Conservation (phyloP, 1,140 invertebrate genomes). For the Pseudachorutes palmiensis region DNA sequence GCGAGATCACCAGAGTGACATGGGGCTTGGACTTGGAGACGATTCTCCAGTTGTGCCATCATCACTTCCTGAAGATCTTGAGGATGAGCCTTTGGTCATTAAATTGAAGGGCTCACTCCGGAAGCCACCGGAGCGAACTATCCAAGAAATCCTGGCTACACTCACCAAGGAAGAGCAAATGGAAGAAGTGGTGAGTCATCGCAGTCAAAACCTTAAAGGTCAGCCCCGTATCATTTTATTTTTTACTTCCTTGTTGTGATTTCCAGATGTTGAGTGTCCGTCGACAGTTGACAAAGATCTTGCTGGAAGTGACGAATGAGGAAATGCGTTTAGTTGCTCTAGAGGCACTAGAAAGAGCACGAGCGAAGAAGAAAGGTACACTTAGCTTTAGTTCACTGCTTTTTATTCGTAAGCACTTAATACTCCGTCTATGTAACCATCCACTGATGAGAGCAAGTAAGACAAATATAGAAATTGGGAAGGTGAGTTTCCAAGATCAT, state of each 20-base stretch:
- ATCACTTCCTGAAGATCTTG: conserved; percentile 28
- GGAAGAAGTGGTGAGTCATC: not conserved
- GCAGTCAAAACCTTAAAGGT: not conserved
- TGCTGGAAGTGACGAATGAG: conserved; percentile 84
- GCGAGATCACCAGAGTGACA: not conserved
- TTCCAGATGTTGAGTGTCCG: conserved; percentile 78
- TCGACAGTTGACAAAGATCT: conserved; percentile 77
- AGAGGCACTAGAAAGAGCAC: conserved; percentile 58
- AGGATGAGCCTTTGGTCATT: conserved; percentile 30
- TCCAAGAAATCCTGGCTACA: not conserved
- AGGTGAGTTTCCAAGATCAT: not conserved
- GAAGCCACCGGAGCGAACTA: not conserved
- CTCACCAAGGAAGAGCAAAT: conserved; percentile 1
- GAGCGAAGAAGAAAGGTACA: conserved; percentile 58
- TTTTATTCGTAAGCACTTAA: not conserved
- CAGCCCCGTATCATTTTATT: not conserved
- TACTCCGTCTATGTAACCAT: not conserved
- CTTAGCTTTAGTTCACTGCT: not conserved
- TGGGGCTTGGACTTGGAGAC: not conserved
- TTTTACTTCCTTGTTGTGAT: not conserved
- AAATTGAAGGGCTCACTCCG: not conserved
- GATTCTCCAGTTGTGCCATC: conserved; percentile 7
- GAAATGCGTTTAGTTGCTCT: conserved; percentile 72
- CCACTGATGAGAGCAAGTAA: not conserved
- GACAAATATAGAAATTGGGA: conserved; percentile 13